Evolutionary conservation across 2,797 vertebrate species (phyloP).

Genomic region (Ctenopoma kingsleyae): DNA sequence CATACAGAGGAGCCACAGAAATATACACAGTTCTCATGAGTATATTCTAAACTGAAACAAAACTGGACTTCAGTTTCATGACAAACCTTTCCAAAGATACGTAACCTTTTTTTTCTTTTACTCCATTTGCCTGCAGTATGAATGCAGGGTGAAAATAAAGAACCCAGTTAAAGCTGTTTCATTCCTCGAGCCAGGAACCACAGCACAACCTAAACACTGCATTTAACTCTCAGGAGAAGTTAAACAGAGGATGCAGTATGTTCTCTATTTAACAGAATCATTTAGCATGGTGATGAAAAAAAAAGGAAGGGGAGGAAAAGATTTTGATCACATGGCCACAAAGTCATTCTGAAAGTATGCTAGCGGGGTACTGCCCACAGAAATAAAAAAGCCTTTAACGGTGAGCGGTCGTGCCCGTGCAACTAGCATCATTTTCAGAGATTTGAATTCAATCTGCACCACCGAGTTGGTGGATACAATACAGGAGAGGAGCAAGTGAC

Average conservation of each 20-base stretch:
- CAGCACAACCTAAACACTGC: slow-evolving; percentile 21
- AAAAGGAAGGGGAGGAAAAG: slow-evolving; percentile 39
- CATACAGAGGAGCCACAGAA: neutral
- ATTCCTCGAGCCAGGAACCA: slow-evolving; percentile 10
- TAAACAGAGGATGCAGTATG: slow-evolving; percentile 65
- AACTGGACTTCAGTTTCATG: neutral
- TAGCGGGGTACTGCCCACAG: slow-evolving; percentile 36
- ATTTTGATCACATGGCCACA: slow-evolving; percentile 73
- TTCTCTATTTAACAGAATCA: slow-evolving; percentile 52
- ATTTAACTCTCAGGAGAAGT: slow-evolving; percentile 44
- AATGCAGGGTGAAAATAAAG: neutral
- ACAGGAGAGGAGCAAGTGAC: slow-evolving; percentile 41
- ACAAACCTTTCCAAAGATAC: neutral
- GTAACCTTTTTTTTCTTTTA: neutral
- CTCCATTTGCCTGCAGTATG: neutral
- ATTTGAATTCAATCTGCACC: slow-evolving; percentile 18
- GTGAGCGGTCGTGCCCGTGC: slow-evolving; percentile 30
- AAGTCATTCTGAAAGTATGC: slow-evolving; percentile 75
- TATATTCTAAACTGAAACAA: neutral
- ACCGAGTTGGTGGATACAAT: slow-evolving; percentile 41
- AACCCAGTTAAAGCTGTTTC: neutral
- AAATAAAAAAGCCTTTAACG: slow-evolving; percentile 31
- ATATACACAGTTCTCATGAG: neutral
- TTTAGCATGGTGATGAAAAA: slow-evolving; percentile 37
- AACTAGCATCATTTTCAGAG: slow-evolving; percentile 49